Percentiles rank a stretch among this genome's conserved stretches.
Evolutionary conservation across 2,797 vertebrate genomes (phyloP).

Genomic region (Falco naumanni): DNA sequence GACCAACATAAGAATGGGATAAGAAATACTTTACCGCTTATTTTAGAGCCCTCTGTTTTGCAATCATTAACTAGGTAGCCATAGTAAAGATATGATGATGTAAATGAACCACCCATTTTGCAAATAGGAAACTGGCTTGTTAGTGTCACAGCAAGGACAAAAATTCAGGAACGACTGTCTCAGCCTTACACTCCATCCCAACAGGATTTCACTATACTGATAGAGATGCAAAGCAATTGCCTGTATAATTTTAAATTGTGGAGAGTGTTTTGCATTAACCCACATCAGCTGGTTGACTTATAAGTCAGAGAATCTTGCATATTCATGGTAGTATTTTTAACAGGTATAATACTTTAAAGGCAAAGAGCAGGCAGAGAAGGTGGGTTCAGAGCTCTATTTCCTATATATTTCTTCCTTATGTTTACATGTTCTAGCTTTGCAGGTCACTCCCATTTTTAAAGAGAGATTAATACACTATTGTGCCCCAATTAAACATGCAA

Average conservation of each 20-base stretch:
- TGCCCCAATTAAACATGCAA: neutral
- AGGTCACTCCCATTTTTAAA: neutral
- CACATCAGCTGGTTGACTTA: neutral
- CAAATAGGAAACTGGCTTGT: neutral
- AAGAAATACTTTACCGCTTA: neutral
- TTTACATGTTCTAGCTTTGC: neutral
- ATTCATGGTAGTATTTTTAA: neutral
- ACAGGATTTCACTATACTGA: neutral
- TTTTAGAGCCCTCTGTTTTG: neutral
- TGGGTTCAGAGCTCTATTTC: neutral
- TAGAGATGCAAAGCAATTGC: neutral
- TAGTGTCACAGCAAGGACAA: neutral
- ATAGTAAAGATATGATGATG: neutral
- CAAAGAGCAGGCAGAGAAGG: neutral
- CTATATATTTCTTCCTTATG: accelerated
- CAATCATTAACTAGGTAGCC: slow-evolving; percentile 21
- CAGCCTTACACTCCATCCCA: neutral
- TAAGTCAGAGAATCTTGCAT: neutral
- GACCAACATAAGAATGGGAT: neutral
- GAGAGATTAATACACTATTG: neutral
- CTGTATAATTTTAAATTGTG: neutral
- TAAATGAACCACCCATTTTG: neutral
- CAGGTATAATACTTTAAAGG: neutral
- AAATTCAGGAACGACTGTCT: neutral
- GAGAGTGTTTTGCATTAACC: neutral